Base-by-base conservation (phyloP, 2,888 invertebrate genomes). In the Pseudococcus jackbeardsleyi region DNA sequence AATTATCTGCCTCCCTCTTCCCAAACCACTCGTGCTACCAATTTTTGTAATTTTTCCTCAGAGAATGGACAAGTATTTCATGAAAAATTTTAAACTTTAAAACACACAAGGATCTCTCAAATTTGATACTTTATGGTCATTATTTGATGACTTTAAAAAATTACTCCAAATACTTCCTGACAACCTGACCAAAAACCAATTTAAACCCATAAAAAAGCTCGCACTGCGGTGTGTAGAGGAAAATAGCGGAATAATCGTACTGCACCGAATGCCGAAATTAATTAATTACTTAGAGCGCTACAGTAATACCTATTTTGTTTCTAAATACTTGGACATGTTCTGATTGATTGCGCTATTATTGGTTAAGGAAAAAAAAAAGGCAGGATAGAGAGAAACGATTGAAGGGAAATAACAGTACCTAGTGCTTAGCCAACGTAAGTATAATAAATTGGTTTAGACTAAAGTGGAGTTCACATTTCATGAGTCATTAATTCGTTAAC, bases 401-500 rank as follows among this genome's bases (percentile, higher is more conserved):
- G 42, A 19, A 82, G 79, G 79, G 22, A 82, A 82, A 82, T 46
- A 42, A 82, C 46, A 82, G 42, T 64, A 64, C 64, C 64, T 26
- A 33, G 33, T 46, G 79, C 42, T 46, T 42, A 19, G 79, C 46
- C 46, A 46, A 82, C 46, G 42, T 19, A 82, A 42, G 79, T 82
- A 82, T 82, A 82, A 82, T 82, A 82, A 82, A 82, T 82, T 46
- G 79, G 79, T 82, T 82, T 46, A 46, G 42, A 82, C 79, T 46
- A 82, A 46, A 82, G 79, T 82, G 79, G 79, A 82, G 79, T 82
- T 82, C 79, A 82, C 79, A 82, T 82, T 82, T 82, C 79, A 82
- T 82, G 79, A 82, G 79, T 82, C 79, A 82, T 82, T 82, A 82
- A 82, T 82, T 82, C 79, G 79, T 82, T 82, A 82, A 82, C 79